Percentiles rank a stretch among this genome's conserved stretches.
Conservation (phyloP, 2,113 vertebrate genomes). For the Columba janthina region DNA sequence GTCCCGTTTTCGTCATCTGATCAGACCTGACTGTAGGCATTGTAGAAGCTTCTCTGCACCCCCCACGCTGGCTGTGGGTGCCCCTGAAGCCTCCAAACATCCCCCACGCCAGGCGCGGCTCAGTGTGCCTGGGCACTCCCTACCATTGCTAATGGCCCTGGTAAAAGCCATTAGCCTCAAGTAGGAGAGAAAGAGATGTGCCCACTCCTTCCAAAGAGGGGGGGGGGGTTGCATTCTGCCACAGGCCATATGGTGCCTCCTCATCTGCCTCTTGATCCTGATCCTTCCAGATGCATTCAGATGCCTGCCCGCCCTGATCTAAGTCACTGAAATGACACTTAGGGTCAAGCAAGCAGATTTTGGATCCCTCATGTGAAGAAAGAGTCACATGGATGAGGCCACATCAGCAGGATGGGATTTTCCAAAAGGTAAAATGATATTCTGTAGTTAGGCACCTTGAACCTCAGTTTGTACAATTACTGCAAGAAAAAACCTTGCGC, state of each 20-base stretch:
- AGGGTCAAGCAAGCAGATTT: background rate
- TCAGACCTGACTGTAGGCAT: too few species aligned
- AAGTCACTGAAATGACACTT: background rate
- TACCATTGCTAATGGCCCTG: too few species aligned
- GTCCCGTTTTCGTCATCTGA: too few species aligned
- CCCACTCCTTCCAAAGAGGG: too few species aligned
- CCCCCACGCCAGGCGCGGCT: too few species aligned
- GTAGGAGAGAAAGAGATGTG: too few species aligned
- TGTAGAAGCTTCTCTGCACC: too few species aligned
- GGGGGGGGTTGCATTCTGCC: too few species aligned
- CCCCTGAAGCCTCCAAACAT: too few species aligned
- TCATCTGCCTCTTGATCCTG: background rate
- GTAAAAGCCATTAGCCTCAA: too few species aligned
- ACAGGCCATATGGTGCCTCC: background rate
- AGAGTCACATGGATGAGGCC: background rate
- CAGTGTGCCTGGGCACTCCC: too few species aligned
- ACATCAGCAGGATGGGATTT: background rate
- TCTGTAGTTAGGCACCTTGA: accelerated
- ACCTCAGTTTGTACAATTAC: background rate
- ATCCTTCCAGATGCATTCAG: background rate
- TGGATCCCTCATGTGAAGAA: slow-evolving; percentile 1
- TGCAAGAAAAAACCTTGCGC: background rate
- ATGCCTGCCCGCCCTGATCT: background rate
- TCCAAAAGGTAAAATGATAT: background rate
- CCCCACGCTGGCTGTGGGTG: too few species aligned